These are phyloP conservation scores for Gryon sp. DNA, from an alignment of 1,140 invertebrate species.

Conservation along the genomic window DNA sequence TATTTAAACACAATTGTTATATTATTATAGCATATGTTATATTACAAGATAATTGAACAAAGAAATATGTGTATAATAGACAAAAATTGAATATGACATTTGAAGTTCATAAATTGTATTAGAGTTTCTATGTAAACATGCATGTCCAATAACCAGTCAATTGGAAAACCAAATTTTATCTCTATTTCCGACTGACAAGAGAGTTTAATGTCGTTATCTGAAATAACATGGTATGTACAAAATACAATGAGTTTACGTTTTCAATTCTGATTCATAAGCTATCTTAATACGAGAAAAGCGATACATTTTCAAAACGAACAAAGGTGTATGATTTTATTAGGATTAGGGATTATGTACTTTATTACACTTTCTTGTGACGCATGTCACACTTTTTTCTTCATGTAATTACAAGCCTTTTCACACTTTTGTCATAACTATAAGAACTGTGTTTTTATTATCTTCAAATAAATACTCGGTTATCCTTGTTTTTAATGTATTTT, in stretches of 20 bases:
- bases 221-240: conserved; percentile 16
- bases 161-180: conserved; percentile 47
- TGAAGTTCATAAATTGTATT: too few species aligned
- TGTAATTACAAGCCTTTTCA: too few species aligned
- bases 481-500: too few species aligned
- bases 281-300: conserved; percentile 18
- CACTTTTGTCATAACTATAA: too few species aligned
- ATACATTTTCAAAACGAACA: conserved; percentile 19
- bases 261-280: neutral
- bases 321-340: conserved; percentile 33
- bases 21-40: too few species aligned
- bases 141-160: conserved; percentile 3
- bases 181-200: conserved; percentile 15
- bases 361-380: conserved; percentile 33
- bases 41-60: too few species aligned
- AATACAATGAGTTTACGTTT: conserved; percentile 37
- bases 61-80: too few species aligned
- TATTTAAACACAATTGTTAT: too few species aligned
- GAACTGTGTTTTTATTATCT: too few species aligned
- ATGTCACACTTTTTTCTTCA: too few species aligned
- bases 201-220: conserved; percentile 38
- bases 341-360: conserved; percentile 21
- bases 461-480: too few species aligned
- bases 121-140: conserved; percentile 1
- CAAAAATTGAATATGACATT: too few species aligned